Evolutionary conservation across 2,888 invertebrate species (phyloP), one percentile per base, ranked within the genome.

Genomic region (Oligia latruncula): DNA sequence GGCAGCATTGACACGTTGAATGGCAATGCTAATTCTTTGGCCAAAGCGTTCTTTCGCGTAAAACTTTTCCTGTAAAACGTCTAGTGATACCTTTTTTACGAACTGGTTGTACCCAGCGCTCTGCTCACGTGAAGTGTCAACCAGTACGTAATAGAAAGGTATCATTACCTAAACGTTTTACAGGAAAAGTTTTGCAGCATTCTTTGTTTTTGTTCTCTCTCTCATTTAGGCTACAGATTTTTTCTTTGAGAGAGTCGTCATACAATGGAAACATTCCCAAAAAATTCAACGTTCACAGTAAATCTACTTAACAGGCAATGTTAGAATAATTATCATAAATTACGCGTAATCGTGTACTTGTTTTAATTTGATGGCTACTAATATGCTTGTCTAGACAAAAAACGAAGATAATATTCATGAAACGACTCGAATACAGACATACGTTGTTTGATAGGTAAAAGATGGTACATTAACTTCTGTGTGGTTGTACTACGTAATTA

Each of bases 321-420:
- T 89, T 80, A 86, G 92, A 90, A 91, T 92, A 93, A 93, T 93
- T 92, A 92, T 75, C 92, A 93, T 93, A 91, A 93, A 93, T 92
- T 92, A 93, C 86, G 75, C 86, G 90, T 93, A 91, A 93, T 92
- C 89, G 89, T 91, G 90, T 91, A 90, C 91, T 91, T 90, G 91
- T 91, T 91, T 91, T 90, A 93, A 92, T 92, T 92, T 93, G 89
- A 93, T 91, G 91, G 89, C 89, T 90, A 89, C 82, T 93, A 92
- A 93, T 92, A 89, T 89, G 89, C 88, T 89, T 88, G 88, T 90
- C 90, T 87, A 86, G 17, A 87, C 86, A 88, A 89, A 89, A 88
- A 83, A 74, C 40, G 43, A 23, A 71, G 78, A 85, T 79, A 68
- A 76, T 88, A 78, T 83, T 81, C 78, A 88, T 75, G 78, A 83